phyloP scores from a whole-genome alignment of 2,888 invertebrate genomes.

The Melinaea menophilus region DNA sequence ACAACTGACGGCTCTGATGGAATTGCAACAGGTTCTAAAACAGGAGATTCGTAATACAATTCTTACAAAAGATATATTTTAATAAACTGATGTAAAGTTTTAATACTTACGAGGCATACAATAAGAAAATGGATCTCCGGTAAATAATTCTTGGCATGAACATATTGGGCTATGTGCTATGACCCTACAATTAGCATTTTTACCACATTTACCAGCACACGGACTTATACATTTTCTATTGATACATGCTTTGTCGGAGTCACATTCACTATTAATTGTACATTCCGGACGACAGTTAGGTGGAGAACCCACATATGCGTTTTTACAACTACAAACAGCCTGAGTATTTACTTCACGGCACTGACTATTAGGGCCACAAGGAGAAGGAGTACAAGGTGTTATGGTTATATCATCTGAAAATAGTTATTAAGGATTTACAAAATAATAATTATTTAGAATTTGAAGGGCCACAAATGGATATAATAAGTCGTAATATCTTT shows the following conservation, averaged over 20 bases:
- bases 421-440: constrained; percentile 1
- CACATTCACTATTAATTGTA: constrained; percentile 87
- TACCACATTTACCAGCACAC: constrained; percentile 87
- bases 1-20: constrained; percentile 43
- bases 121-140: constrained; percentile 86
- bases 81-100: constrained; percentile 2
- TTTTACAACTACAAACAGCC: constrained; percentile 84
- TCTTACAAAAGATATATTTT: neutral
- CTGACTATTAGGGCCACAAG: constrained; percentile 87
- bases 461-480: neutral
- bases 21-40: constrained; percentile 54
- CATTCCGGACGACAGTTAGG: constrained; percentile 90
- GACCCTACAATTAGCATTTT: constrained; percentile 87
- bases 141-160: constrained; percentile 83
- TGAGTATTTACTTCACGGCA: constrained; percentile 83
- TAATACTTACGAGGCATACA: constrained; percentile 71
- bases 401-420: constrained; percentile 56
- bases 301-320: constrained; percentile 85
- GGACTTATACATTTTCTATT: constrained; percentile 88
- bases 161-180: constrained; percentile 91
- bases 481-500: constrained; percentile 10
- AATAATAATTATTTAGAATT: constrained; percentile 10
- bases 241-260: constrained; percentile 85
- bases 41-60: neutral
- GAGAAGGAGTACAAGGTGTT: constrained; percentile 83